A percentile compares a stretch with the other conserved stretches of the same genome.
These are phyloP conservation scores for Hemiprocne comata DNA, from an alignment of 2,113 vertebrate genomes.

Conservation along the genomic window DNA sequence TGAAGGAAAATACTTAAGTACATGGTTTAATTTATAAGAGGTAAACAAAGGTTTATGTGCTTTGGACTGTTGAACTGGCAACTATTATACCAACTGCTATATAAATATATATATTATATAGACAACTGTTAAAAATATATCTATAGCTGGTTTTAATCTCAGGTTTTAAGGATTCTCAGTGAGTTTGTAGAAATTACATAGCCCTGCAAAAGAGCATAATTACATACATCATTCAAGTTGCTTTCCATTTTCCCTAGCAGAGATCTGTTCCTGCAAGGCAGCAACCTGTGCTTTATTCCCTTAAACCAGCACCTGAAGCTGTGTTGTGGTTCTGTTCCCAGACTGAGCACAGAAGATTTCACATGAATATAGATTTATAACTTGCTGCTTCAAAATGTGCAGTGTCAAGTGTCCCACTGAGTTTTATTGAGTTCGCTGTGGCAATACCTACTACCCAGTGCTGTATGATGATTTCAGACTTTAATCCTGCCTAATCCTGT, in stretches of 20 bases:
- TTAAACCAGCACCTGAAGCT: slow-evolving; percentile 26
- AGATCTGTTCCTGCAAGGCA: slow-evolving; percentile 13
- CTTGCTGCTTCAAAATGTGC: slow-evolving; percentile 45
- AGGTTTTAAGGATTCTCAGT: slow-evolving; percentile 40
- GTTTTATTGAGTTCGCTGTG: slow-evolving; percentile 40
- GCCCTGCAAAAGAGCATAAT: slow-evolving; percentile 47
- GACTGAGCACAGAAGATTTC: neutral
- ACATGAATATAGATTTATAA: slow-evolving; percentile 40
- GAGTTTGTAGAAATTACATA: neutral
- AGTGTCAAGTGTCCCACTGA: slow-evolving; percentile 45
- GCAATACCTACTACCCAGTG: neutral
- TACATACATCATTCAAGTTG: slow-evolving; percentile 22
- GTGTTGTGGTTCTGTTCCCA: neutral
- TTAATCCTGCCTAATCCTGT: slow-evolving; percentile 50
- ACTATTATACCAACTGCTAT: neutral
- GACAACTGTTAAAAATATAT: slow-evolving; percentile 22
- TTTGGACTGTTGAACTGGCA: neutral
- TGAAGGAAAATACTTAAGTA: neutral
- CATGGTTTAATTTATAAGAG: neutral
- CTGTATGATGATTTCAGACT: slow-evolving; percentile 34
- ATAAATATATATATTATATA: neutral
- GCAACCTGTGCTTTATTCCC: slow-evolving; percentile 31
- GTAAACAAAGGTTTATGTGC: neutral
- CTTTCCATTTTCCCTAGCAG: slow-evolving; percentile 24
- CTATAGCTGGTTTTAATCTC: slow-evolving; percentile 32